These are phyloP conservation scores for Chascanopsetta lugubris DNA, from an alignment of 2,113 vertebrate genomes.

Conservation along the genomic window DNA sequence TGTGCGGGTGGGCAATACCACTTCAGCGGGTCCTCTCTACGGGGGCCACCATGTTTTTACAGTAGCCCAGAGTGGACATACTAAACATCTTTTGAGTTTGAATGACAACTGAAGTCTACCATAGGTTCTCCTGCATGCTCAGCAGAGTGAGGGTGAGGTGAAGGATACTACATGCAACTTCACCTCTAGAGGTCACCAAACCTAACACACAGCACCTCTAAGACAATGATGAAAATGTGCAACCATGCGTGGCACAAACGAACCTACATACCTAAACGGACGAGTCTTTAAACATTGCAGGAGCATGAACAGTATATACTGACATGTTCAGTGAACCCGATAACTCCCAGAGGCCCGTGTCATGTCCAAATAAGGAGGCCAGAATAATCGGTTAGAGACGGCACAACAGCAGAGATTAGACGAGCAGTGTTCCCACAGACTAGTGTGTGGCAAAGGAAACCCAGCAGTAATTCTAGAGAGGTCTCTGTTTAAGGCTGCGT, in stretches of 20 bases:
- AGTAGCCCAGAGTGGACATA: no score
- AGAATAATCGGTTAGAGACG: conserved; percentile 25
- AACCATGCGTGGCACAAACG: not conserved
- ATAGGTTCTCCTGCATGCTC: no score
- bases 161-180: no score
- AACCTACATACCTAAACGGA: conserved; percentile 13
- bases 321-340: conserved; percentile 21
- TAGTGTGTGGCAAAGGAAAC: not conserved
- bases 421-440: conserved; percentile 32
- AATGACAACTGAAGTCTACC: no score
- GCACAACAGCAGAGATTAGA: conserved; percentile 21
- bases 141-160: no score
- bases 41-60: no score
- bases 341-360: conserved; percentile 20
- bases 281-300: not conserved
- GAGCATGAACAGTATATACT: conserved; percentile 13
- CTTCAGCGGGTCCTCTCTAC: no score
- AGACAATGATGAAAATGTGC: no score
- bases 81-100: no score
- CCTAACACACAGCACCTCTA: no score
- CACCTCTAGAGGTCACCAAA: no score
- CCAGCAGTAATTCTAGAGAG: conserved; percentile 13
- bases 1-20: no score
- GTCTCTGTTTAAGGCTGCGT: conserved; percentile 3
- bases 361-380: conserved; percentile 11